Conservation (phyloP, 2,888 invertebrate genomes). For the Argyresthia albistria region DNA sequence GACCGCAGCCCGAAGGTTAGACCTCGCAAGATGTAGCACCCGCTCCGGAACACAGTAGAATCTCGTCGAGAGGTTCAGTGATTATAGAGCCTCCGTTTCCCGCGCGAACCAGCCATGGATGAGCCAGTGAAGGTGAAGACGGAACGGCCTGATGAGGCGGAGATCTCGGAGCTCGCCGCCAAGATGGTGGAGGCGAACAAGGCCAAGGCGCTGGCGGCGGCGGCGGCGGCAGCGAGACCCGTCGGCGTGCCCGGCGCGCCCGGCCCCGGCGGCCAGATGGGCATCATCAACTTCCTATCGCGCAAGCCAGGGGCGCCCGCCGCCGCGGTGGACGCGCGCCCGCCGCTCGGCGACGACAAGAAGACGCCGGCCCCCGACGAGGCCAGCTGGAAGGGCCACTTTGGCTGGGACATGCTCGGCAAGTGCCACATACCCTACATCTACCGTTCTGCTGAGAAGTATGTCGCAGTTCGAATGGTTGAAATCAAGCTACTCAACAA, state of each 20-base stretch:
- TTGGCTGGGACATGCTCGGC: constrained; percentile 93
- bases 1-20: constrained; percentile 16
- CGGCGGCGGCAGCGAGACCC: constrained; percentile 64
- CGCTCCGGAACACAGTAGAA: too few species aligned
- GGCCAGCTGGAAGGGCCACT: constrained; percentile 84
- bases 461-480: constrained; percentile 95
- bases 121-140: constrained; percentile 75
- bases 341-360: constrained; percentile 43
- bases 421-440: constrained; percentile 92
- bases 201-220: constrained; percentile 69
- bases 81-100: too few species aligned
- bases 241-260: constrained; percentile 42
- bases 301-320: constrained; percentile 38
- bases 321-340: constrained; percentile 31
- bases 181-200: constrained; percentile 90
- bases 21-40: constrained; percentile 3
- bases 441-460: constrained; percentile 85
- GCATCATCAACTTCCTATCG: constrained; percentile 75
- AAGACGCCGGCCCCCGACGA: constrained; percentile 75
- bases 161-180: constrained; percentile 88
- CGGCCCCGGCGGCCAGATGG: constrained; percentile 61
- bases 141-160: constrained; percentile 87
- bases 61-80: too few species aligned
- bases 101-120: constrained; percentile 10
- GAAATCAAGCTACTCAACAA: constrained; percentile 92